Conservation (phyloP, 2,888 invertebrate genomes). For the Torymus tubicola region DNA sequence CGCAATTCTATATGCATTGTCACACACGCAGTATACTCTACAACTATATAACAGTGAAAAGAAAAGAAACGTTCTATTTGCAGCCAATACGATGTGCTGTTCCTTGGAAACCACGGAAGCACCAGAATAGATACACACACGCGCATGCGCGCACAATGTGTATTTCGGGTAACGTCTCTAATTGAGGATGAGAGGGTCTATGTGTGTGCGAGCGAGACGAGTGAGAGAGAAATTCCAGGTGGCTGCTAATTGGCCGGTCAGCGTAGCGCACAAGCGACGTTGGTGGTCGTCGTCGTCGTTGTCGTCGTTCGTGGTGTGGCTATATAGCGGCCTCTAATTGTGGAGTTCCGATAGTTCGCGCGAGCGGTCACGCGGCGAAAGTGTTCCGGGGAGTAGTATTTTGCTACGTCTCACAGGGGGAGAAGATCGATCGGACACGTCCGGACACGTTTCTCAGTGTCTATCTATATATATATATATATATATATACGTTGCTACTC, state of each 20-base stretch:
- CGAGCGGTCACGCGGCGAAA: constrained; percentile 4
- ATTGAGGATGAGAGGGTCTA: constrained; percentile 49
- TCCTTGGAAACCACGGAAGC: background rate
- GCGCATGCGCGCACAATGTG: constrained; percentile 24
- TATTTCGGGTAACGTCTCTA: constrained; percentile 39
- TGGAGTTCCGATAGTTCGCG: constrained; percentile 32
- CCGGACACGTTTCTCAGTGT: constrained; percentile 9
- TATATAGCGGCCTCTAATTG: constrained; percentile 38
- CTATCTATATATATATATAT: too few species aligned
- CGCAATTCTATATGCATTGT: constrained; percentile 1
- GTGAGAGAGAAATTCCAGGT: constrained; percentile 30
- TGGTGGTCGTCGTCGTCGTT: constrained; percentile 45
- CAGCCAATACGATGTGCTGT: background rate
- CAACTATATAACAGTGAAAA: background rate
- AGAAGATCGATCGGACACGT: constrained; percentile 27
- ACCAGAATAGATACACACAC: constrained; percentile 20
- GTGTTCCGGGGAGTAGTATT: background rate
- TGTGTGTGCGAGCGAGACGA: constrained; percentile 5
- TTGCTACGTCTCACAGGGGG: background rate
- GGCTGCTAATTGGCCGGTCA: constrained; percentile 59
- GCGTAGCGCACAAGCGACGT: constrained; percentile 48
- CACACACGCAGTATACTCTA: background rate
- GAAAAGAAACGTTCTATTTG: constrained; percentile 29
- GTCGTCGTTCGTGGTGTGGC: too few species aligned
- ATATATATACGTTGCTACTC: too few species aligned